Percentiles rank a stretch among this genome's conserved stretches.
phyloP scores from a whole-genome alignment of 2,113 vertebrate genomes.

The Lethenteron reissneri region DNA sequence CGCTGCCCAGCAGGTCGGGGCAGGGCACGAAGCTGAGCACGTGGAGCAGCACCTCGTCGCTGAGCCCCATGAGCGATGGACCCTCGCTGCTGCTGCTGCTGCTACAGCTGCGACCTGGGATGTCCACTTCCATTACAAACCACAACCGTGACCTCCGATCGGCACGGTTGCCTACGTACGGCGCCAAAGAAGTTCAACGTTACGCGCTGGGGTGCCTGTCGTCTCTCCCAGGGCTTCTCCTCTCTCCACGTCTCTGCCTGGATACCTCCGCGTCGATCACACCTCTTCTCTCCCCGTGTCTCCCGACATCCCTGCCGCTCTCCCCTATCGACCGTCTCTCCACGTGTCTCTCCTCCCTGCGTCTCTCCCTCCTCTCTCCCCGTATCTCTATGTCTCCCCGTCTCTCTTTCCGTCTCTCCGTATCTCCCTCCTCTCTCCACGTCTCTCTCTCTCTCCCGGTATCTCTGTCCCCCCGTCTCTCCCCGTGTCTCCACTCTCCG shows the following conservation, averaged over 20 bases:
- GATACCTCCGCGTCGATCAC: background rate
- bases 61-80: constrained; percentile 53
- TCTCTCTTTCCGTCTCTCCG: too few relatives aligned
- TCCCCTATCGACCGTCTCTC: background rate
- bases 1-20: constrained; percentile 50
- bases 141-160: too few relatives aligned
- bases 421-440: too few relatives aligned
- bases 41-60: constrained; percentile 72
- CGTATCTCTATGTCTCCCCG: too few relatives aligned
- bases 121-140: too few relatives aligned
- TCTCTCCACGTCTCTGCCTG: constrained; percentile 4
- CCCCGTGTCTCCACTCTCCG: too few relatives aligned
- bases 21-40: constrained; percentile 57
- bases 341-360: background rate
- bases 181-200: too few relatives aligned
- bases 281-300: background rate
- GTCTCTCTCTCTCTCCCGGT: too few relatives aligned
- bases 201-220: too few relatives aligned
- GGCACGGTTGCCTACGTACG: too few relatives aligned
- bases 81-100: background rate
- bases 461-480: too few relatives aligned
- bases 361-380: background rate
- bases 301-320: background rate
- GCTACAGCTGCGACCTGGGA: too few relatives aligned
- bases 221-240: constrained; percentile 14